Conservation (phyloP, 2,888 invertebrate species). For the Branchellion lobata region DNA sequence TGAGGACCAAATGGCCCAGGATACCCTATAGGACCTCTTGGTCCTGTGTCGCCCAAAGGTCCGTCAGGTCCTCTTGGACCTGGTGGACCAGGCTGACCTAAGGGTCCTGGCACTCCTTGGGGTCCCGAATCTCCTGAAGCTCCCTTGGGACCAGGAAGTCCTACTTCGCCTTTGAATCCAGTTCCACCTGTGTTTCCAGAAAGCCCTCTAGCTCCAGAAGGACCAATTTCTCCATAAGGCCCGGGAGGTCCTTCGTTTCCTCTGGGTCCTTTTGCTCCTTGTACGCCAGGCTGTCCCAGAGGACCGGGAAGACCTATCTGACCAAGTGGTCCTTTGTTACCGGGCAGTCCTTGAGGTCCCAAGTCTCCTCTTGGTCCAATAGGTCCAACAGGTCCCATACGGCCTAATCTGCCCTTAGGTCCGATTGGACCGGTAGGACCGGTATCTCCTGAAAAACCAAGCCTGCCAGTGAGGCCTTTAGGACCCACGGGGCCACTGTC, state of each 20-base stretch:
- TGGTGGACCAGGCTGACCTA: slow-evolving; percentile 46
- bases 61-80: slow-evolving; percentile 44
- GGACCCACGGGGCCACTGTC: slow-evolving; percentile 10
- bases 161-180: slow-evolving; percentile 38
- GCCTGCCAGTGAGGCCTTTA: slow-evolving; percentile 43
- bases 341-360: slow-evolving; percentile 41
- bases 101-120: slow-evolving; percentile 41
- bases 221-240: slow-evolving; percentile 38
- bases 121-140: slow-evolving; percentile 48
- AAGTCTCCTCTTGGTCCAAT: slow-evolving; percentile 23
- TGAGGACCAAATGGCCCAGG: slow-evolving; percentile 19
- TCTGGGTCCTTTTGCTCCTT: slow-evolving; percentile 24
- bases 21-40: slow-evolving; percentile 11
- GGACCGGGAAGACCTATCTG: slow-evolving; percentile 56
- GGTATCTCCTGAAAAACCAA: slow-evolving; percentile 45
- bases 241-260: slow-evolving; percentile 41
- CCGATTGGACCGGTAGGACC: slow-evolving; percentile 61
- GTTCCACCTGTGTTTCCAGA: slow-evolving; percentile 15
- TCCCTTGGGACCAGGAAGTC: slow-evolving; percentile 48
- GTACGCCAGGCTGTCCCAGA: slow-evolving; percentile 42
- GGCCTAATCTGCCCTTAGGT: slow-evolving; percentile 52
- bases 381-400: slow-evolving; percentile 34
- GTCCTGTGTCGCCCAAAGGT: slow-evolving; percentile 1
- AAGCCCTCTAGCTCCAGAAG: slow-evolving; percentile 28
- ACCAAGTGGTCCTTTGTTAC: slow-evolving; percentile 40